phyloP scores from a whole-genome alignment of 2,888 invertebrate species.

The Gisinianus flammeolus region DNA sequence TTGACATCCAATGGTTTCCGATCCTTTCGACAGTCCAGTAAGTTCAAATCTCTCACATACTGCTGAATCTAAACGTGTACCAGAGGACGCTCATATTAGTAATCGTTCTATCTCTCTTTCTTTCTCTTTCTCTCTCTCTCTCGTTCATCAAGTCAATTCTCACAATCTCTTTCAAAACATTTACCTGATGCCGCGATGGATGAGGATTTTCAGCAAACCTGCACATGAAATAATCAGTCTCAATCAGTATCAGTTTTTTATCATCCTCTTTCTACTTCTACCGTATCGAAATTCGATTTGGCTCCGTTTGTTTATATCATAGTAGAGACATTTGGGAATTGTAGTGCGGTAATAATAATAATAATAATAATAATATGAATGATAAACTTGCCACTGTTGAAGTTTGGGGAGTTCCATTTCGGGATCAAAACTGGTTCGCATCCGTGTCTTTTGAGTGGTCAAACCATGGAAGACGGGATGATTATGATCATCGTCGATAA shows the following conservation, averaged over 20 bases:
- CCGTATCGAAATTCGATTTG: too few species aligned
- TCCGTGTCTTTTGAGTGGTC: constrained; percentile 82
- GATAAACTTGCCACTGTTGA: constrained; percentile 65
- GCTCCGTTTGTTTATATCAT: too few species aligned
- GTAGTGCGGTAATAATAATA: too few species aligned
- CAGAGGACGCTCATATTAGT: not conserved
- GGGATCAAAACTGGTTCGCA: constrained; percentile 96
- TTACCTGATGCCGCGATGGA: constrained; percentile 86
- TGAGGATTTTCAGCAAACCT: constrained; percentile 92
- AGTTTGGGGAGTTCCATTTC: constrained; percentile 94
- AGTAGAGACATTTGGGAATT: too few species aligned
- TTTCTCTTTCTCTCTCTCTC: too few species aligned
- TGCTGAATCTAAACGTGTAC: constrained; percentile 73
- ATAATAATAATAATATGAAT: not conserved
- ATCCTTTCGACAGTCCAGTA: constrained; percentile 87
- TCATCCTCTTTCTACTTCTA: too few species aligned
- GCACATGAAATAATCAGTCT: too few species aligned
- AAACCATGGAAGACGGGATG: constrained; percentile 58
- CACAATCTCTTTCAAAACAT: too few species aligned
- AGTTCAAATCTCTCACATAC: constrained; percentile 92
- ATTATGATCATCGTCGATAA: constrained; percentile 53
- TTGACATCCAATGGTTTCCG: constrained; percentile 93
- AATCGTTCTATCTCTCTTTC: not conserved
- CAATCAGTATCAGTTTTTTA: too few species aligned
- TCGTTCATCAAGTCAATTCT: too few species aligned